Conservation (phyloP, 2,888 invertebrate genomes). For the Eremobia ochroleuca region DNA sequence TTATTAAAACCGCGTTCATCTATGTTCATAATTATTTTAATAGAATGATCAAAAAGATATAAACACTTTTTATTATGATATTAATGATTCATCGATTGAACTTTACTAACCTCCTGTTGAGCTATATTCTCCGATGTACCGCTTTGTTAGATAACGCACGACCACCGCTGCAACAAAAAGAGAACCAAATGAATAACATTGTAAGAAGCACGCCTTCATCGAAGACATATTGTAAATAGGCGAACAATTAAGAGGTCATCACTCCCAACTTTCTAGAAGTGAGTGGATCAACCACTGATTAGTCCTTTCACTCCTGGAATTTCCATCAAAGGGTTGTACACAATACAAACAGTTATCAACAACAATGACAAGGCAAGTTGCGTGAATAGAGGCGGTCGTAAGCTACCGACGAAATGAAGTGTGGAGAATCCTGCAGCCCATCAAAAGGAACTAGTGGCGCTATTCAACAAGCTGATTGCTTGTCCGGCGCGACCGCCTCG, state of each 20-base stretch:
- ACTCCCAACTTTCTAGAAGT: conserved; percentile 86
- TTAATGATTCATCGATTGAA: conserved; percentile 58
- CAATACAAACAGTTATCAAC: conserved; percentile 87
- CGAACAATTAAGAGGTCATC: conserved; percentile 82
- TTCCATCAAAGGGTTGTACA: conserved; percentile 79
- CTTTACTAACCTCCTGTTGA: conserved; percentile 94
- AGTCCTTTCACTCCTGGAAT: conserved; percentile 88
- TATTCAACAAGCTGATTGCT: conserved; percentile 87
- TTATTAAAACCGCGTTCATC: conserved; percentile 31
- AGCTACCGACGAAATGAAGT: conserved; percentile 86
- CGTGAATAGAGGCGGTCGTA: conserved; percentile 75
- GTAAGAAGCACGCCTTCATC: conserved; percentile 66
- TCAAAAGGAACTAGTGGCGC: conserved; percentile 80
- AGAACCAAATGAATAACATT: conserved; percentile 69
- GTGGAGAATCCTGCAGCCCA: conserved; percentile 85
- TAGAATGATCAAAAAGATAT: conserved; percentile 26
- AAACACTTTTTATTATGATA: conserved; percentile 48
- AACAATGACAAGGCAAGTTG: conserved; percentile 85
- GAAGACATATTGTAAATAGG: conserved; percentile 72
- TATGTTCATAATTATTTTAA: conserved; percentile 38
- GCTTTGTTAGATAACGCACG: conserved; percentile 94
- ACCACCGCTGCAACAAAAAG: conserved; percentile 94
- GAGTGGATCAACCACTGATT: conserved; percentile 80
- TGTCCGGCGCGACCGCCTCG: conserved; percentile 69
- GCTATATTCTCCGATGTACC: conserved; percentile 96